Evolutionary conservation across 2,888 invertebrate species (phyloP).

Genomic region (Lydus trimaculatus): DNA sequence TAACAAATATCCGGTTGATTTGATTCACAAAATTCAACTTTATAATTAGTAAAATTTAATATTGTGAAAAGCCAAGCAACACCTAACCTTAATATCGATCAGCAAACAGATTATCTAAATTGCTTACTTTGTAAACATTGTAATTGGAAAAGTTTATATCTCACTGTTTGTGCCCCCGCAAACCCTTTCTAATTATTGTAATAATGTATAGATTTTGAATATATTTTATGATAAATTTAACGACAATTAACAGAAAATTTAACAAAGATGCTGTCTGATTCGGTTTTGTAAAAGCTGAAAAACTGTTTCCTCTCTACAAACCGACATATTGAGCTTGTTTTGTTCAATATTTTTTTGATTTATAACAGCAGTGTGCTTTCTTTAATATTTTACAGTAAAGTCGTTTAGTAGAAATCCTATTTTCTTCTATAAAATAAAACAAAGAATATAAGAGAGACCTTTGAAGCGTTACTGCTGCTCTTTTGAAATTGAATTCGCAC

Average conservation of each 20-base stretch:
- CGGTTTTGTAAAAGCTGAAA: not conserved
- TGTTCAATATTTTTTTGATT: not conserved
- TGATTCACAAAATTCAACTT: conserved; percentile 46
- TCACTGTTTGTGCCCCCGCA: conserved; percentile 35
- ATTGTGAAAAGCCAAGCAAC: conserved; percentile 48
- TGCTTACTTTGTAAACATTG: conserved; percentile 57
- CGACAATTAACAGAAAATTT: not conserved
- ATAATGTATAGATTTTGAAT: conserved; percentile 29
- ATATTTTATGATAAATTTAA: conserved; percentile 5
- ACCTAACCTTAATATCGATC: conserved; percentile 53
- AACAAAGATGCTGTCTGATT: not conserved
- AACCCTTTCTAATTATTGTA: conserved; percentile 37
- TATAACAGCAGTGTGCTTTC: not conserved
- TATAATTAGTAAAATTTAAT: conserved; percentile 51
- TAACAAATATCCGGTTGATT: conserved; percentile 47
- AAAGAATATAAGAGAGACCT: conserved; percentile 17
- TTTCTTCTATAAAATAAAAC: conserved; percentile 27
- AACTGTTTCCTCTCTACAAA: not conserved
- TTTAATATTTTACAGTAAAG: not conserved
- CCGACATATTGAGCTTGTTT: not conserved
- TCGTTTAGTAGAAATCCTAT: not conserved
- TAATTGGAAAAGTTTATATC: conserved; percentile 56
- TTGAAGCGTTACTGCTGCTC: conserved; percentile 27
- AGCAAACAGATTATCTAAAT: conserved; percentile 58
- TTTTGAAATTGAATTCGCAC: conserved; percentile 33